Conservation (phyloP, 2,888 invertebrate genomes). For the Prenolepis imparis region DNA sequence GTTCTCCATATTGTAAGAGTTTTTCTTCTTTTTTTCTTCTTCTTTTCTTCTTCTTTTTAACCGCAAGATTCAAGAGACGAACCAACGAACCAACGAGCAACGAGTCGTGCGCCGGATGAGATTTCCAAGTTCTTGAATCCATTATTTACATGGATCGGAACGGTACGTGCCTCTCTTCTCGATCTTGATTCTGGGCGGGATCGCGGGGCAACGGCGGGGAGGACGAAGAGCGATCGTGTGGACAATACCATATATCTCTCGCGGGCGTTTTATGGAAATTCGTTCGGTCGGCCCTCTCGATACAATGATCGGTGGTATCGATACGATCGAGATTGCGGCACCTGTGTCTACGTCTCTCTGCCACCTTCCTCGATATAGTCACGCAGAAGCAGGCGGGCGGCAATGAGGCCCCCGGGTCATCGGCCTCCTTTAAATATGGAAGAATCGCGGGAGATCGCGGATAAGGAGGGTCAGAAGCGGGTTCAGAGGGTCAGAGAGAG, state of each 20-base stretch:
- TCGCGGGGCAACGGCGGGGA: conserved; percentile 69
- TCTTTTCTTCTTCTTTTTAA: too few relatives aligned
- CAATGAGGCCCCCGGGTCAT: conserved; percentile 76
- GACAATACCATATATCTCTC: conserved; percentile 76
- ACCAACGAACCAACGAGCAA: too few relatives aligned
- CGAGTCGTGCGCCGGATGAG: conserved; percentile 47
- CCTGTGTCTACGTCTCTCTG: conserved; percentile 83
- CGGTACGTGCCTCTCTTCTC: conserved; percentile 75
- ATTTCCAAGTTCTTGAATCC: conserved; percentile 64
- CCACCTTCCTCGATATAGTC: conserved; percentile 62
- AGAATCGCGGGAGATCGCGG: conserved; percentile 84
- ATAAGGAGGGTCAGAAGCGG: conserved; percentile 82
- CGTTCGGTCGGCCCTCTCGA: conserved; percentile 81
- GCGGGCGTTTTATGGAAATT: conserved; percentile 84
- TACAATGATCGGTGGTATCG: conserved; percentile 84
- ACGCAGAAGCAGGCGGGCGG: conserved; percentile 57
- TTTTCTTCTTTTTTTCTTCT: not conserved
- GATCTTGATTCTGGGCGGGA: conserved; percentile 79
- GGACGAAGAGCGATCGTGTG: conserved; percentile 61
- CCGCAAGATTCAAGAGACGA: conserved; percentile 31
- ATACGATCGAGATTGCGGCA: conserved; percentile 82
- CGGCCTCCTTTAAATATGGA: conserved; percentile 85
- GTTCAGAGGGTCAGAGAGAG: conserved; percentile 72
- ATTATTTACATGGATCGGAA: conserved; percentile 80
- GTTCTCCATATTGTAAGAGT: not conserved